phyloP scores from a whole-genome alignment of 2,113 vertebrate species.

The Podiceps cristatus region DNA sequence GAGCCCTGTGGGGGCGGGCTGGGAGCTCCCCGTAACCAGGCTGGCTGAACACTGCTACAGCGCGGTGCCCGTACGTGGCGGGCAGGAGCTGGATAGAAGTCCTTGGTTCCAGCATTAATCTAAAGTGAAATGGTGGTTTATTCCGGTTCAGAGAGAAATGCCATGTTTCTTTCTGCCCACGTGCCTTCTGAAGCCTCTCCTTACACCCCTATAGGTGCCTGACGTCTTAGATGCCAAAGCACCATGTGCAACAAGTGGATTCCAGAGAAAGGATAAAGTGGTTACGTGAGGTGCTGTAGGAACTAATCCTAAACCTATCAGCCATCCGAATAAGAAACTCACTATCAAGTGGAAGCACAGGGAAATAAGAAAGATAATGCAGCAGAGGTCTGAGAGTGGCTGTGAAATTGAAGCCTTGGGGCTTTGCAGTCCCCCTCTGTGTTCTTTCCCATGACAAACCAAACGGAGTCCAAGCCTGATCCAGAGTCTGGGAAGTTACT shows the following conservation, averaged over 20 bases:
- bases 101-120: background rate
- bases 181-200: background rate
- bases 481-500: background rate
- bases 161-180: rapidly evolving
- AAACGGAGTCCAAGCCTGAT: background rate
- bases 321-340: background rate
- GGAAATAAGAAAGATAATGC: background rate
- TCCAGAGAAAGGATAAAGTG: rapidly evolving
- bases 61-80: rapidly evolving
- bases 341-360: background rate
- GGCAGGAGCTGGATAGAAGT: background rate
- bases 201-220: rapidly evolving
- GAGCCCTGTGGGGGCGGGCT: background rate
- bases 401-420: background rate
- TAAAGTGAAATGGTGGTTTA: rapidly evolving
- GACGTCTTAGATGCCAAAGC: background rate
- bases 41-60: rapidly evolving
- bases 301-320: background rate
- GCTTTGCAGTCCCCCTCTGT: background rate
- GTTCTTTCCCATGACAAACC: background rate
- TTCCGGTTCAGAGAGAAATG: background rate
- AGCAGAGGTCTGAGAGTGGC: background rate
- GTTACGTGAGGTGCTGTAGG: background rate
- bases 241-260: background rate
- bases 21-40: rapidly evolving